Evolutionary conservation across 2,797 vertebrate species (phyloP).

Genomic region (Sternarchorhynchus goeldii): DNA sequence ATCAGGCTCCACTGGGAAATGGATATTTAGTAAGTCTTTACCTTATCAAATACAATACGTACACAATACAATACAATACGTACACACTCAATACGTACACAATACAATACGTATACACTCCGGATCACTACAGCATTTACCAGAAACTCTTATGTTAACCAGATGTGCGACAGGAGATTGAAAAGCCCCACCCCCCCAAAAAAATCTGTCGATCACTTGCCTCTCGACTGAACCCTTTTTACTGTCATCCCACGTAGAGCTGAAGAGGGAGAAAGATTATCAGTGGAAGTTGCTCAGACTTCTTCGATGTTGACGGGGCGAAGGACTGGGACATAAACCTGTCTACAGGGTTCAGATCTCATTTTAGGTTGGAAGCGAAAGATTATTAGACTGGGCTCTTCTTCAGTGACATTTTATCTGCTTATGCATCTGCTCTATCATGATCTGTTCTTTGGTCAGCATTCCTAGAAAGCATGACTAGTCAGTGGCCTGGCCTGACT

Average conservation of each 20-base stretch:
- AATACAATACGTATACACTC: no score
- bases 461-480: conserved; percentile 12
- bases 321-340: not conserved
- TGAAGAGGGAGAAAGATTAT: conserved; percentile 33
- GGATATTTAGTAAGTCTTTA: conserved; percentile 20
- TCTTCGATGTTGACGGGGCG: conserved; percentile 21
- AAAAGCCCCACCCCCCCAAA: no score
- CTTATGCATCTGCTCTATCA: not conserved
- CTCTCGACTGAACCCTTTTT: conserved; percentile 16
- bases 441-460: not conserved
- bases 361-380: conserved; percentile 23
- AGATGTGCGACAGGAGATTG: no score
- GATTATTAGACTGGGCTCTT: conserved; percentile 29
- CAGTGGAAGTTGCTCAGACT: conserved; percentile 42
- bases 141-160: no score
- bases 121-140: no score
- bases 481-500: not conserved
- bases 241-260: conserved; percentile 10
- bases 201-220: conserved; percentile 5
- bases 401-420: conserved; percentile 30
- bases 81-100: not conserved
- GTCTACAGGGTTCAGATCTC: conserved; percentile 7
- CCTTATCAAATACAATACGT: conserved; percentile 37
- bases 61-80: conserved; percentile 11
- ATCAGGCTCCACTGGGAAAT: conserved; percentile 13